phyloP scores from a whole-genome alignment of 2,888 invertebrate genomes.

The Phengaris arion region DNA sequence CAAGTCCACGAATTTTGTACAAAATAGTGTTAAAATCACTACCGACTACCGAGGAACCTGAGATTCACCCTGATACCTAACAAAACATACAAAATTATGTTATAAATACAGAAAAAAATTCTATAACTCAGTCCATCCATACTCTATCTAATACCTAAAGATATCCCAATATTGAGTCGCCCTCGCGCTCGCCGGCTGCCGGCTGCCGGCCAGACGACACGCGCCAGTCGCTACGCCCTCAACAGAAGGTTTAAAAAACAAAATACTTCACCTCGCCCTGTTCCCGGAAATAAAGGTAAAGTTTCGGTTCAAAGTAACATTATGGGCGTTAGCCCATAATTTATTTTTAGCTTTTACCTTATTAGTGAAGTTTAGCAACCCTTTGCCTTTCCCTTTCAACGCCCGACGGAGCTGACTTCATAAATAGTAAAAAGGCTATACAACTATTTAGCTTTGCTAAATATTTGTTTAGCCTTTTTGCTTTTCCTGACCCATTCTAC shows the following conservation, averaged over 20 bases:
- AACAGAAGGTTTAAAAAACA: constrained; percentile 1
- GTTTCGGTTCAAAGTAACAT: background rate
- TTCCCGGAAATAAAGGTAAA: background rate
- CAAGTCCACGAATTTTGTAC: no score
- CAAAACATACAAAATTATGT: background rate
- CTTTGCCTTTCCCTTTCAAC: background rate
- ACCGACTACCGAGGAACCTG: background rate
- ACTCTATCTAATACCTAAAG: background rate
- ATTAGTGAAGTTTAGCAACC: constrained; percentile 17
- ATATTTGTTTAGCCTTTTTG: no score
- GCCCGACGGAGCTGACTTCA: background rate
- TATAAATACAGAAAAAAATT: background rate
- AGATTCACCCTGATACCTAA: background rate
- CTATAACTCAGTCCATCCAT: background rate
- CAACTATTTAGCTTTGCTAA: constrained; percentile 3
- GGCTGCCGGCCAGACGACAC: background rate
- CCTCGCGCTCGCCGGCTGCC: background rate
- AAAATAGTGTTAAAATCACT: no score
- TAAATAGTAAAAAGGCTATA: background rate
- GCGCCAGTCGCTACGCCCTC: constrained; percentile 7
- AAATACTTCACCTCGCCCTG: background rate
- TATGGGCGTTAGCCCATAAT: constrained; percentile 16
- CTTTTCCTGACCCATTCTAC: constrained; percentile 3
- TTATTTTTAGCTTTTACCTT: constrained; percentile 25
- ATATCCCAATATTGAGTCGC: background rate